Evolutionary conservation across 2,888 invertebrate species (phyloP), one percentile per base, ranked within the genome.

Genomic region (Idaea straminata): DNA sequence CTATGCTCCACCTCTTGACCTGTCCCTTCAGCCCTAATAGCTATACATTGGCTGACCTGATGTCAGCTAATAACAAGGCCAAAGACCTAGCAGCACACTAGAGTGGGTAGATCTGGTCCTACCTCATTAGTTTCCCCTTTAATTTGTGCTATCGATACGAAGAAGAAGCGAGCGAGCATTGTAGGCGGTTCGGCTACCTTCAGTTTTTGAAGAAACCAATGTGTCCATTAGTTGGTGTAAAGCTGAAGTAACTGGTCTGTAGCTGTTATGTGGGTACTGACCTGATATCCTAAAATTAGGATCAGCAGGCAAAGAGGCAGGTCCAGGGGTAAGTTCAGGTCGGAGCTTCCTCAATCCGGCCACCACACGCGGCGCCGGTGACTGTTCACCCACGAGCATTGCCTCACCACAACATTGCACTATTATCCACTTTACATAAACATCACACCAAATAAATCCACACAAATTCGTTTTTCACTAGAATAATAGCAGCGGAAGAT

Each of bases 361-460:
- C 87, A 92, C 92, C 91, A 92, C 92, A 72, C 92, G 89, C 77
- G 92, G 92, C 80, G 92, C 92, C 90, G 92, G 92, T 74, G 92
- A 89, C 73, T 87, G 91, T 81, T 92, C 92, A 70, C 92, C 91
- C 79, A 92, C 91, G 77, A 92, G 88, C 92, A 92, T 92, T 79
- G 81, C 88, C 84, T 83, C 82, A 85, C 82, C 82, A 87, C 83
- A 85, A 85, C 89, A 91, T 87, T 78, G 80, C 85, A 87, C 80
- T 73, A 73, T 77, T 75, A 75, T 79, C 80, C 83, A 83, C 82
- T 80, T 78, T 81, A 84, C 86, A 85, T 80, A 82, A 25, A 85
- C 74, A 77, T 73, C 80, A 79, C 75, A 74, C 73, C 72, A 81
- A 74, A 77, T 80, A 77, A 72, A 73, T 67, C 66, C 64, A 72